Base-by-base conservation (phyloP, 35 echinoderm and acorn worm species). In the Stichopus chloronotus region DNA sequence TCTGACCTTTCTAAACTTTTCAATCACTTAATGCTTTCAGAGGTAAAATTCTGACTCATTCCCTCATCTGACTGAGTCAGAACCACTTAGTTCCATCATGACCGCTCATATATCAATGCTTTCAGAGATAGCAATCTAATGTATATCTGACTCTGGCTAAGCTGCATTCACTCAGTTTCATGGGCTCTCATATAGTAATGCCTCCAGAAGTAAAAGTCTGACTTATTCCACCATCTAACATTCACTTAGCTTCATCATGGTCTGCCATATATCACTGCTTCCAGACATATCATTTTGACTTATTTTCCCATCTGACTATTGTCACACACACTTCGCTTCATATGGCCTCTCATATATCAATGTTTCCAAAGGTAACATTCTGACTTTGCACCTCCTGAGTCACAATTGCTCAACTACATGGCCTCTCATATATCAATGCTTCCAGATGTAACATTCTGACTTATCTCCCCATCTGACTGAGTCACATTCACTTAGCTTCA, bases 401-500 rank as follows among this genome's bases (percentile, higher is more conserved):
- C 19, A 10, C 19, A 11, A 65, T 65, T 11, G 61, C 19, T 19
- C 9, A 65, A 10, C 5, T 4, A 9, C 11, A 19, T 5, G 58
- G 16, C 16, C 19, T 88, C n/a, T 88, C 86, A 88, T 88, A 61
- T 58, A 88, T 63, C 86, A 13, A 88, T 56, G 25, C 86, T 88
- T 22, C 8, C 86, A 63, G 86, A 21, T 7, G 85, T 88, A 63
- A 88, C 52, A 57, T 88, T 87, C 25, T 79, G 77, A 79, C 77
- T 79, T 8, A 86, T 86, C 4, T 87, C 84, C 60, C 84, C n/a
- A 7, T 87, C 86, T 88, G 54, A 58, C n/a, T 88, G 86, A 9
- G 86, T 88, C 23, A 25, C 53, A 78, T 91, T 91, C 65, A 91
- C 76, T 9, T 61, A 57, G 88, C 88, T 91, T 11, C 61, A 11